Base-by-base conservation (phyloP, 2,797 vertebrate species). In the Coranthus polyacanthus region DNA sequence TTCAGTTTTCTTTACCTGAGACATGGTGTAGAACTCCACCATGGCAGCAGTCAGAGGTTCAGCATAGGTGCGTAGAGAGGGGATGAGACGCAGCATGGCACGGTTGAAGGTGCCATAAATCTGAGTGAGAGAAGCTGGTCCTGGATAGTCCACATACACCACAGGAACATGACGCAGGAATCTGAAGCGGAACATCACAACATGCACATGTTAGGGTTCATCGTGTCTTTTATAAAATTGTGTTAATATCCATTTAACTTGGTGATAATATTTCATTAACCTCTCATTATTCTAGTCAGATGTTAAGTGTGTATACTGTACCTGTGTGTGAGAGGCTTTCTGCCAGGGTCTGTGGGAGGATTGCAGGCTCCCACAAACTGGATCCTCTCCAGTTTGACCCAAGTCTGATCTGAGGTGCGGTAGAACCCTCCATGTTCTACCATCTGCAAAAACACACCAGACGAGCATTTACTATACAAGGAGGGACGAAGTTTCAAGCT, bases 21-120 rank as follows among this genome's bases (percentile, higher is more conserved):
- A 99, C 97, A 99, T 99, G 39, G 96, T 99, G 90, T 99, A 99
- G 91, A 99, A 99, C 85, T 99, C 98, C 20, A 99, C 98, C 98
- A 99, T 99, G 59, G 98, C 98, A 0, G 98, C 97, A 0, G 98
- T 99, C 20, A 99, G 97, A 0, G 98, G 98, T 42, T 99, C 98
- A 0, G 98, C 97, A 0, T 97, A 99, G 0, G 98, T 98, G 43
- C 98, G 95, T 11, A 99, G 94, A 0, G 97, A 96, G 0, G 98
- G 98, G 75, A 99, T 97, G 73, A 99, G 94, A 20, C 98, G 93
- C 56, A 99, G 92, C 98, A 99, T 99, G 68, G 98, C 98, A 2
- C 98, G 95, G 81, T 99, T 99, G 87, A 99, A 99, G 12, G 98
- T 99, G 62, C 98, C 98, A 5, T 99, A 99, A 76, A 99, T 99